These are phyloP conservation scores for Amphipyra tragopoginis DNA, from an alignment of 2,888 invertebrate genomes.

Conservation along the genomic window DNA sequence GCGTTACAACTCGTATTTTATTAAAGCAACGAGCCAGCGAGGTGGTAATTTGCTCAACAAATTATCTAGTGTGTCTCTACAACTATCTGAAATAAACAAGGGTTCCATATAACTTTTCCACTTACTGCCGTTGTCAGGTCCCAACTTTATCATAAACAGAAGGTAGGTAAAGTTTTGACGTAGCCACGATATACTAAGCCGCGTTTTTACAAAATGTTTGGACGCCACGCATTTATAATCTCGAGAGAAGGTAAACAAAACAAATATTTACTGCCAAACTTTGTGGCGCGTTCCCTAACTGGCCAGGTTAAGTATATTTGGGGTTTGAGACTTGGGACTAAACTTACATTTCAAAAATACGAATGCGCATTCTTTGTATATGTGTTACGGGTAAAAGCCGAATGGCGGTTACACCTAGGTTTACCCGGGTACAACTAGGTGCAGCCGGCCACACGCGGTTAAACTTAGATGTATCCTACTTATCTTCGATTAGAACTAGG, in stretches of 20 bases:
- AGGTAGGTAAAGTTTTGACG: constrained; percentile 73
- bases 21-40: constrained; percentile 39
- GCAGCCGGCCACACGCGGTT: too few species aligned
- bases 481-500: too few species aligned
- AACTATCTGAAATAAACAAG: constrained; percentile 69
- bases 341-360: neutral
- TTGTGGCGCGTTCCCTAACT: constrained; percentile 22
- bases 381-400: too few species aligned
- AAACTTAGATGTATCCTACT: too few species aligned
- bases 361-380: neutral
- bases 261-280: constrained; percentile 42
- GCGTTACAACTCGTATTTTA: constrained; percentile 51
- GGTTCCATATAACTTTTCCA: constrained; percentile 72
- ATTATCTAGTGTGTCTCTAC: constrained; percentile 58
- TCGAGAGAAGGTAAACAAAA: constrained; percentile 50
- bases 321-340: neutral
- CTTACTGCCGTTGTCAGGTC: constrained; percentile 70
- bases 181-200: constrained; percentile 58
- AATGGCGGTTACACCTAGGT: too few species aligned
- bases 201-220: constrained; percentile 64
- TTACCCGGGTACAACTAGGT: too few species aligned
- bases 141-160: constrained; percentile 77
- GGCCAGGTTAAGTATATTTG: constrained; percentile 18
- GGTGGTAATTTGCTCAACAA: constrained; percentile 64
- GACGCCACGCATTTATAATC: constrained; percentile 63